A percentile compares a stretch with the other conserved stretches of the same genome.
phyloP scores from a whole-genome alignment of 2,888 invertebrate genomes.

The Ophion ellenae region DNA sequence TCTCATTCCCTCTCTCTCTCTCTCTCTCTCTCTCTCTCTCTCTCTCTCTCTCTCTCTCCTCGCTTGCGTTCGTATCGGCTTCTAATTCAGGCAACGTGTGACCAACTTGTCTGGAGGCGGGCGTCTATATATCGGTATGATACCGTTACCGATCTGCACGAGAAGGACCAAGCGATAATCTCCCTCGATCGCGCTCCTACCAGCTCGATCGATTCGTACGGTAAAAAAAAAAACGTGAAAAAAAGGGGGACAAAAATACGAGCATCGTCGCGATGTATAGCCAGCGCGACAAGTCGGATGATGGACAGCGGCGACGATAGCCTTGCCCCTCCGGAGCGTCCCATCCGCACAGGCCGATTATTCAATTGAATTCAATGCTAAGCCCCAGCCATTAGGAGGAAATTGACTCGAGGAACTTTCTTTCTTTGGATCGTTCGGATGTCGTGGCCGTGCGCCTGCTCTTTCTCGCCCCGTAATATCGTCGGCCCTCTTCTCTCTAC shows the following conservation, averaged over 20 bases:
- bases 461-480: neutral
- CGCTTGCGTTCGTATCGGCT: constrained; percentile 43
- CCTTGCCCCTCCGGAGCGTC: constrained; percentile 73
- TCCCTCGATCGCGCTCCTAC: neutral
- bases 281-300: constrained; percentile 73
- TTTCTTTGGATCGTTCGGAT: constrained; percentile 79
- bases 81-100: constrained; percentile 61
- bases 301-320: constrained; percentile 75
- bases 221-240: neutral
- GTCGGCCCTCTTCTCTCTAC: neutral
- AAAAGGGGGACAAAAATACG: constrained; percentile 6
- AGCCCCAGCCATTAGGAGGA: constrained; percentile 81
- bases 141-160: constrained; percentile 77
- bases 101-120: constrained; percentile 63
- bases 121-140: constrained; percentile 41
- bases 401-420: constrained; percentile 84
- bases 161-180: neutral
- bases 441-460: constrained; percentile 65
- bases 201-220: neutral
- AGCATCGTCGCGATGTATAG: constrained; percentile 42
- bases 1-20: neutral
- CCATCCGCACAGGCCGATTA: constrained; percentile 75
- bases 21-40: neutral
- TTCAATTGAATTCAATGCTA: constrained; percentile 84
- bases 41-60: constrained; percentile 8